phyloP scores from a whole-genome alignment of 2,888 invertebrate species.

The Drosophila rellima region DNA sequence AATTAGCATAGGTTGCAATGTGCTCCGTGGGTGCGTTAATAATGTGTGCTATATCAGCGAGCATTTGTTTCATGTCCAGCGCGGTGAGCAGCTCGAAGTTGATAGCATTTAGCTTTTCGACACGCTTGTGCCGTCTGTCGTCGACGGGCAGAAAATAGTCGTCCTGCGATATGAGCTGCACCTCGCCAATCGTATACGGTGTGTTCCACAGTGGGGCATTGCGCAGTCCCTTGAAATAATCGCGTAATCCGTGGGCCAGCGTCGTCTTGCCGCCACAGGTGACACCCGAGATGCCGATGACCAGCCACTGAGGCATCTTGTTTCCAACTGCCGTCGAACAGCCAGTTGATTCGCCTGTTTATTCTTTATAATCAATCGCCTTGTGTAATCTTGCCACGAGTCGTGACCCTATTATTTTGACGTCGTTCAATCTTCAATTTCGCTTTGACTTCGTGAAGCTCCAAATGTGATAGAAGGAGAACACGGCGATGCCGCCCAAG shows the following conservation, averaged over 20 bases:
- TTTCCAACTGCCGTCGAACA: conserved; percentile 59
- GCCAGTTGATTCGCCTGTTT: conserved; percentile 35
- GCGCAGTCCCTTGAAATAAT: conserved; percentile 81
- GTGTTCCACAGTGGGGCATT: conserved; percentile 82
- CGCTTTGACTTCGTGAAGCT: conserved; percentile 68
- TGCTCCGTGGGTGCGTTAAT: conserved; percentile 78
- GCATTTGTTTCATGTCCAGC: conserved; percentile 91
- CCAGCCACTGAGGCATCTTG: conserved; percentile 87
- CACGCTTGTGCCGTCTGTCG: conserved; percentile 88
- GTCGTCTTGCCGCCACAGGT: conserved; percentile 95
- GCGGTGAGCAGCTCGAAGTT: conserved; percentile 92
- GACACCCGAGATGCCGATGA: conserved; percentile 92
- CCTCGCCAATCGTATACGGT: conserved; percentile 84
- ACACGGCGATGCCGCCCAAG: conserved; percentile 89
- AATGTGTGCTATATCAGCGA: conserved; percentile 87
- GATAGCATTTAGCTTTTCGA: conserved; percentile 89
- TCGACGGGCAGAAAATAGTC: conserved; percentile 90
- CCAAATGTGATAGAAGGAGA: conserved; percentile 88
- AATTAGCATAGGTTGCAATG: conserved; percentile 61
- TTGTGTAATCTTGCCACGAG: conserved; percentile 36
- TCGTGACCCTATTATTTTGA: conserved; percentile 33
- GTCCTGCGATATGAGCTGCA: conserved; percentile 90
- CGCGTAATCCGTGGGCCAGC: conserved; percentile 87
- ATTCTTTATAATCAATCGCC: conserved; percentile 38
- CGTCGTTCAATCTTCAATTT: conserved; percentile 30